These are phyloP conservation scores for Lichenostomus cassidix DNA, from an alignment of 2,113 vertebrate genomes.

Conservation along the genomic window DNA sequence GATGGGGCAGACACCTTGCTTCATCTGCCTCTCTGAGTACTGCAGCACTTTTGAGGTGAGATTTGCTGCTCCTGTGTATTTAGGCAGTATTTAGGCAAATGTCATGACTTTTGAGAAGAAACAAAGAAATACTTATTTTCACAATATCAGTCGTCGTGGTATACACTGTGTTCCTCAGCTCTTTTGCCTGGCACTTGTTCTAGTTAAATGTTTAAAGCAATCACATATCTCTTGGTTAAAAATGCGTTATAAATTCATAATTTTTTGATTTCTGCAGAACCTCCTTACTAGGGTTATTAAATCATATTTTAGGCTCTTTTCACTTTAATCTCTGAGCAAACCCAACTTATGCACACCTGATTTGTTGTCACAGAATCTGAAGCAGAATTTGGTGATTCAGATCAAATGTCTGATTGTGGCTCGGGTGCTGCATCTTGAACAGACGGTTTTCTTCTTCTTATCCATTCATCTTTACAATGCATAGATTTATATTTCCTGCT, in stretches of 20 bases:
- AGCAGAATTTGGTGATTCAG: neutral
- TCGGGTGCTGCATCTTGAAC: neutral
- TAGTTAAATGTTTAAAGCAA: neutral
- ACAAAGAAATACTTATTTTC: neutral
- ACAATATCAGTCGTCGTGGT: neutral
- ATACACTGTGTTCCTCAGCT: neutral
- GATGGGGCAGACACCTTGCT: neutral
- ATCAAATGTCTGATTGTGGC: neutral
- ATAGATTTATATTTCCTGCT: neutral
- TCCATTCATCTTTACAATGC: neutral
- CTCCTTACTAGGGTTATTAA: neutral
- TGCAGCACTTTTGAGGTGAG: neutral
- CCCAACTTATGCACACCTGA: neutral
- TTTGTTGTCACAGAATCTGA: neutral
- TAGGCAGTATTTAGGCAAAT: neutral
- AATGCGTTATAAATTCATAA: neutral
- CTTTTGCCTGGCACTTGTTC: neutral
- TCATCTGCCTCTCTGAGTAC: neutral
- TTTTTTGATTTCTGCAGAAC: neutral
- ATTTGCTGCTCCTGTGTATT: neutral
- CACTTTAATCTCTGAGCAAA: neutral
- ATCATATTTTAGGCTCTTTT: neutral
- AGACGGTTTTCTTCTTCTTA: neutral
- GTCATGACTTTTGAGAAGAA: neutral
- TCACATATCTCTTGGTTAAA: neutral